A percentile compares a stretch with the other conserved stretches of the same genome.
Conservation (phyloP, 1,140 invertebrate species). For the Holotrichia oblita region DNA sequence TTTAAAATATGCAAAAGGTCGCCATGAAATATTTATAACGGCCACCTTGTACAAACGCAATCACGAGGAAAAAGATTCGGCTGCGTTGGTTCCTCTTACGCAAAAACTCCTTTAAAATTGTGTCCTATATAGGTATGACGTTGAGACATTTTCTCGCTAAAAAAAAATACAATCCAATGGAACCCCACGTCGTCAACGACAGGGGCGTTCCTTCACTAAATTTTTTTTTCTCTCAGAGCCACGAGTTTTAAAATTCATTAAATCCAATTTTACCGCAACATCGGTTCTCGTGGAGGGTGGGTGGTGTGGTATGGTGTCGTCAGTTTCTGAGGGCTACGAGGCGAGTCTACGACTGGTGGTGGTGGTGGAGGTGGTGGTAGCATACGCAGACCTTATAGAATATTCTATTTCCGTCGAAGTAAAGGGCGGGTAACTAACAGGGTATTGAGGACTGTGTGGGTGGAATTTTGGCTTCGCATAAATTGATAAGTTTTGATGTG, state of each 20-base stretch:
- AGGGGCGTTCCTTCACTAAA: background rate
- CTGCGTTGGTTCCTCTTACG: background rate
- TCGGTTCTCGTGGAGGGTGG: background rate
- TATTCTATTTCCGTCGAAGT: conserved; percentile 18
- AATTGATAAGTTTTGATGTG: background rate
- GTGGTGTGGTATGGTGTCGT: background rate
- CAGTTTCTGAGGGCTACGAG: background rate
- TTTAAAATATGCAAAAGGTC: conserved; percentile 7
- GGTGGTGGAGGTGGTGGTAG: too few species aligned
- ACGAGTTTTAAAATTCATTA: conserved; percentile 32
- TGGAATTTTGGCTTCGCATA: background rate
- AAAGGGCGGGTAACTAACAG: background rate
- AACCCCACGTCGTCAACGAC: background rate
- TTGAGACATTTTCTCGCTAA: background rate
- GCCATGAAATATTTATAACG: conserved; percentile 16
- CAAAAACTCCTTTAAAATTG: background rate
- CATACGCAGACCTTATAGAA: conserved; percentile 19
- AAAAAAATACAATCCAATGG: background rate
- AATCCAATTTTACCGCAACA: conserved; percentile 33
- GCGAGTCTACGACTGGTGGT: background rate
- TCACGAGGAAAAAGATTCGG: background rate
- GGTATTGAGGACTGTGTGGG: background rate
- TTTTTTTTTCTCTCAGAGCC: background rate
- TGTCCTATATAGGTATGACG: background rate
- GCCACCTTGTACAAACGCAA: background rate